Evolutionary conservation across 2,888 invertebrate genomes (phyloP).

Genomic region (Notocelia uddmanniana): DNA sequence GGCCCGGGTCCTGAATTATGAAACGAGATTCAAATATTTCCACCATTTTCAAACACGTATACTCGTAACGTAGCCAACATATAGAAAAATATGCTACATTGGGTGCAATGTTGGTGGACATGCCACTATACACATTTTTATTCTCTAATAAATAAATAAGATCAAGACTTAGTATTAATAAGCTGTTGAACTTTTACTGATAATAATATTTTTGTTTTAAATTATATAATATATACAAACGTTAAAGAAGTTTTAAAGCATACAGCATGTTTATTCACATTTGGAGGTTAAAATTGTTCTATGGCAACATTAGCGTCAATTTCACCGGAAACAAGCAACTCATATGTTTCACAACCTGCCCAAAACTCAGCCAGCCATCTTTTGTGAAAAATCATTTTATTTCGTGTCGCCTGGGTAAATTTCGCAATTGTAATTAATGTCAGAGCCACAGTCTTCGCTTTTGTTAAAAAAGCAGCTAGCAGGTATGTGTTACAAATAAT

Average conservation of each 20-base stretch:
- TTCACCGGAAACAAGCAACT: conserved; percentile 79
- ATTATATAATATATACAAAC: too few relatives aligned
- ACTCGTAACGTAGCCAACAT: neutral
- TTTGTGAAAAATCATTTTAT: conserved; percentile 90
- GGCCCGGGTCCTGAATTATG: too few relatives aligned
- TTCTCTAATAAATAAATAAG: neutral
- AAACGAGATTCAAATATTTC: too few relatives aligned
- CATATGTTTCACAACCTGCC: conserved; percentile 85
- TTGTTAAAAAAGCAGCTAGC: conserved; percentile 98
- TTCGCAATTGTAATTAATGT: conserved; percentile 95
- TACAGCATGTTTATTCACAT: neutral
- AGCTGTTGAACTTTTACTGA: neutral
- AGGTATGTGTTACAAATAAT: conserved; percentile 87
- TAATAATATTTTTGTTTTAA: neutral
- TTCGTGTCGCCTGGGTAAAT: conserved; percentile 90
- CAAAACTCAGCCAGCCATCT: conserved; percentile 89
- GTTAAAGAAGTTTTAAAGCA: neutral
- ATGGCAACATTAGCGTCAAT: conserved; percentile 63
- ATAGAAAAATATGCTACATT: neutral
- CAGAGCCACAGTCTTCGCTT: conserved; percentile 98
- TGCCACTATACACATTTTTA: neutral
- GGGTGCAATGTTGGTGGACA: conserved; percentile 7
- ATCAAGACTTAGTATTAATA: neutral
- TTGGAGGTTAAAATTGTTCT: conserved; percentile 36
- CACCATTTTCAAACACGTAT: too few relatives aligned